These are phyloP conservation scores for Cataglyphis albicans DNA, from an alignment of 2,888 invertebrate species.

Conservation along the genomic window DNA sequence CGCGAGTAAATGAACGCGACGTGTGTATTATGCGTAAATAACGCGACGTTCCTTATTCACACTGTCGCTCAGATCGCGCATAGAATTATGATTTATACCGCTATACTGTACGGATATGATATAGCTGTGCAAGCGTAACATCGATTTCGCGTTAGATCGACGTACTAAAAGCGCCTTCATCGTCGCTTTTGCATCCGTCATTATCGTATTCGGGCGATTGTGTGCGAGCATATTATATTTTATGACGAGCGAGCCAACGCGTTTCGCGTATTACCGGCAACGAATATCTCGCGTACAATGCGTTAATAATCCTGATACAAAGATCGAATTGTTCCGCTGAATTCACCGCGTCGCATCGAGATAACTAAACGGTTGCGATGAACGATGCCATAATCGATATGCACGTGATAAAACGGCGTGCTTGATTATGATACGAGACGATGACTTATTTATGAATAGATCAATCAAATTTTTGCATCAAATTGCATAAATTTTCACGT, in stretches of 20 bases:
- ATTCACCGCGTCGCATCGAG: slow-evolving; percentile 6
- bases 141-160: slow-evolving; percentile 28
- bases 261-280: slow-evolving; percentile 4
- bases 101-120: neutral
- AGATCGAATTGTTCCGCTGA: slow-evolving; percentile 39
- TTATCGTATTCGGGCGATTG: slow-evolving; percentile 17
- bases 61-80: slow-evolving; percentile 16
- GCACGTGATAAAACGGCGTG: slow-evolving; percentile 8
- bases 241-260: neutral
- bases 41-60: slow-evolving; percentile 23
- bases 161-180: neutral
- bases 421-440: neutral
- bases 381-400: neutral
- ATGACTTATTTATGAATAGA: neutral
- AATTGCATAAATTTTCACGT: slow-evolving; percentile 11
- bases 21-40: slow-evolving; percentile 1
- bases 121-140: slow-evolving; percentile 1
- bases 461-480: neutral
- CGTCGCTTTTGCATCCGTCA: neutral
- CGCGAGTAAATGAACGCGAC: slow-evolving; percentile 20
- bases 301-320: slow-evolving; percentile 22
- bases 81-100: slow-evolving; percentile 41
- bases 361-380: slow-evolving; percentile 5
- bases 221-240: slow-evolving; percentile 4
- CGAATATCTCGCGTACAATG: slow-evolving; percentile 13